Percentiles rank a stretch among this genome's conserved stretches.
These are phyloP conservation scores for Agrypnus murinus DNA, from an alignment of 2,888 invertebrate species.

Conservation along the genomic window DNA sequence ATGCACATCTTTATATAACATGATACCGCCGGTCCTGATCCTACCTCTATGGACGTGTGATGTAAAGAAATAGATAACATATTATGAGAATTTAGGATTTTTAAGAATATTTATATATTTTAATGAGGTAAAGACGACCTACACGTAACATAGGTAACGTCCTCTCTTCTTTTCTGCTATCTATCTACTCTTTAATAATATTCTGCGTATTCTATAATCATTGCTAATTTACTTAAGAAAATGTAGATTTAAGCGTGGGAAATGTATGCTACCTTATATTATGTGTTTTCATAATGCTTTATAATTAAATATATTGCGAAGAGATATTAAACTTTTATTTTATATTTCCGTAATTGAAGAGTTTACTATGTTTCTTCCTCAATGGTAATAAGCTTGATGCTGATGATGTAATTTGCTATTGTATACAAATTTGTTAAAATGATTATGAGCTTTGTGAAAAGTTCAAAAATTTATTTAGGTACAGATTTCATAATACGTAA, in stretches of 20 bases:
- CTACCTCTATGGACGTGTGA: neutral
- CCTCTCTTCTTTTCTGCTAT: slow-evolving; percentile 12
- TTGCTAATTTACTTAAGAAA: slow-evolving; percentile 4
- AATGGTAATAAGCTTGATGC: too few relatives aligned
- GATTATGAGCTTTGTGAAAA: too few relatives aligned
- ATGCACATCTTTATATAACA: slow-evolving; percentile 14
- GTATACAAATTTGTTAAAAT: too few relatives aligned
- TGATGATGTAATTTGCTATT: too few relatives aligned
- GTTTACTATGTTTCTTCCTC: too few relatives aligned
- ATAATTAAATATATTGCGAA: too few relatives aligned
- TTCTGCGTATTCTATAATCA: neutral
- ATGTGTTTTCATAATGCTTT: neutral
- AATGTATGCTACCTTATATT: too few relatives aligned
- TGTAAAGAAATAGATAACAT: slow-evolving; percentile 11
- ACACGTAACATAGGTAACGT: slow-evolving; percentile 24
- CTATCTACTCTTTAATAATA: slow-evolving; percentile 8
- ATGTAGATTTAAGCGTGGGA: slow-evolving; percentile 16
- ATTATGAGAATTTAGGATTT: slow-evolving; percentile 4
- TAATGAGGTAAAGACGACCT: slow-evolving; percentile 18
- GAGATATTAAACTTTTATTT: too few relatives aligned
- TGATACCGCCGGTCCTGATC: too few relatives aligned
- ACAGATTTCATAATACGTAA: too few relatives aligned
- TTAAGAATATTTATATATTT: slow-evolving; percentile 10
- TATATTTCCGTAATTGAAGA: too few relatives aligned
- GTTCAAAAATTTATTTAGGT: too few relatives aligned